A percentile compares a stretch with the other conserved stretches of the same genome.
Conservation (phyloP, 2,888 invertebrate species). For the Xanthia togata region DNA sequence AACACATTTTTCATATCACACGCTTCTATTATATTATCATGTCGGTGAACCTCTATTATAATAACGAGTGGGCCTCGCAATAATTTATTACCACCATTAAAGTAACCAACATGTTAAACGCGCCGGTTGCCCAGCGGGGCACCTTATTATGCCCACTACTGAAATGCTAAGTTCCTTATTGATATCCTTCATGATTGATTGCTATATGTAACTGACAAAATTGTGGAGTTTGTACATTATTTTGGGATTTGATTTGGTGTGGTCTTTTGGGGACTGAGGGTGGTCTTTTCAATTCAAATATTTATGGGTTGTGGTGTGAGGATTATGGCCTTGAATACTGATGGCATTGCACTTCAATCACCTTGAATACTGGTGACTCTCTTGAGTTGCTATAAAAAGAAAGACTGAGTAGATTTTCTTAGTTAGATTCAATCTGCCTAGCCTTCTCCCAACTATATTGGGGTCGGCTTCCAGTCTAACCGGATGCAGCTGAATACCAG, state of each 20-base stretch:
- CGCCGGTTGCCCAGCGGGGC: conserved; percentile 60
- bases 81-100: conserved; percentile 72
- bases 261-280: conserved; percentile 35
- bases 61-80: conserved; percentile 64
- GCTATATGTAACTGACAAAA: conserved; percentile 45
- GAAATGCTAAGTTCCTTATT: conserved; percentile 64
- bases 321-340: not conserved
- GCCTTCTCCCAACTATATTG: too few relatives aligned
- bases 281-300: conserved; percentile 37
- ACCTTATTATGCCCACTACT: conserved; percentile 72
- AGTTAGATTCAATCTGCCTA: too few relatives aligned
- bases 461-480: too few relatives aligned
- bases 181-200: conserved; percentile 59
- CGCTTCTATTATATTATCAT: conserved; percentile 58
- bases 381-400: not conserved
- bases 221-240: conserved; percentile 33
- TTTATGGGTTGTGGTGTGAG: not conserved
- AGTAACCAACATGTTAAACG: conserved; percentile 68
- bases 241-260: conserved; percentile 36
- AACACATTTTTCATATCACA: conserved; percentile 56
- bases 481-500: too few relatives aligned
- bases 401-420: not conserved
- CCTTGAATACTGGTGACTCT: not conserved
- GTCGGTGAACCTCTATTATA: conserved; percentile 56
- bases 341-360: not conserved